Evolutionary conservation across 2,888 invertebrate species (phyloP).

Genomic region (Cheilosia impressa): DNA sequence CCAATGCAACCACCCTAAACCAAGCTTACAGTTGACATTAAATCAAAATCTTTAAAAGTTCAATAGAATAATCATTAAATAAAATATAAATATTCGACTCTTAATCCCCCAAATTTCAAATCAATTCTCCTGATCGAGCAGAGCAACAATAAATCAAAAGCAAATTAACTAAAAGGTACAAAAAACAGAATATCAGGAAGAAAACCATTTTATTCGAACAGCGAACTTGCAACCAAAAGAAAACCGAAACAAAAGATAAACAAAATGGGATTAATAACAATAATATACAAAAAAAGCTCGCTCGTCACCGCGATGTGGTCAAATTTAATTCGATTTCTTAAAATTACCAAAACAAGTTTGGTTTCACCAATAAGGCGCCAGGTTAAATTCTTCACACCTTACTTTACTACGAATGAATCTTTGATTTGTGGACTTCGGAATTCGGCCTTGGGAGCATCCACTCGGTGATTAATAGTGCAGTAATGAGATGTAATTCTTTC

Average conservation of each 20-base stretch:
- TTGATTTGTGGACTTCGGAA: constrained; percentile 1
- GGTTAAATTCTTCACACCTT: constrained; percentile 1
- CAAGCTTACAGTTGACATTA: not conserved
- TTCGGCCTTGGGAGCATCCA: not conserved
- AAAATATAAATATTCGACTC: not conserved
- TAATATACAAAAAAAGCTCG: not conserved
- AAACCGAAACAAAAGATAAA: not conserved
- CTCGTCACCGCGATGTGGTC: not conserved
- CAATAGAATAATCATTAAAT: not conserved
- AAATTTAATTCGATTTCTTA: constrained; percentile 1
- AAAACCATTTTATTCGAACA: not conserved
- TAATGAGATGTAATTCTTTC: no score
- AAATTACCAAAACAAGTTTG: constrained; percentile 8
- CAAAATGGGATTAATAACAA: not conserved
- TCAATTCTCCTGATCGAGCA: not conserved
- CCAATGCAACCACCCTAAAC: no score
- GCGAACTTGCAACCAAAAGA: not conserved
- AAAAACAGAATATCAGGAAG: not conserved
- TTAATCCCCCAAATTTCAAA: not conserved
- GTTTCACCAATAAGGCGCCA: constrained; percentile 16
- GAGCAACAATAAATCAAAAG: not conserved
- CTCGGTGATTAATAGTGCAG: constrained; percentile 12
- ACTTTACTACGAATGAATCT: not conserved
- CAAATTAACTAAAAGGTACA: not conserved
- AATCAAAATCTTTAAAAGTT: not conserved